Conservation (phyloP, 2,113 vertebrate genomes). For the Cervus canadensis region DNA sequence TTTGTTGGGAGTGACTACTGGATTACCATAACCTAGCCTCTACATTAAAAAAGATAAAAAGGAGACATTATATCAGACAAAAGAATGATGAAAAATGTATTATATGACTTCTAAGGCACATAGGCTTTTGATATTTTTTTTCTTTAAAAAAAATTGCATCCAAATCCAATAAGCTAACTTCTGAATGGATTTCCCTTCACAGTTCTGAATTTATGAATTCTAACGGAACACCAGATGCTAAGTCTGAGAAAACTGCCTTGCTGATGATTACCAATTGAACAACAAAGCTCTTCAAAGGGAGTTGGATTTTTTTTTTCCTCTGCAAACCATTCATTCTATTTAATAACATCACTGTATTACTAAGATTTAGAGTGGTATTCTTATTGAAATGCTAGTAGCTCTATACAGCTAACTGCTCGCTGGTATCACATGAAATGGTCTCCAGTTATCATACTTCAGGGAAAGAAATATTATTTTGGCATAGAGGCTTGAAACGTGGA, state of each 20-base stretch:
- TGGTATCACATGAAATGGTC: conserved; percentile 65
- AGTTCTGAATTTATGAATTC: conserved; percentile 67
- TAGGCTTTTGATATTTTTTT: conserved; percentile 52
- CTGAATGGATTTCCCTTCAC: conserved; percentile 66
- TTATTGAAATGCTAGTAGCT: conserved; percentile 60
- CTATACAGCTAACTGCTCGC: conserved; percentile 47
- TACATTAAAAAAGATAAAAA: conserved; percentile 28
- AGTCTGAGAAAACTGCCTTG: conserved; percentile 69
- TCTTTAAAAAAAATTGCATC: conserved; percentile 31
- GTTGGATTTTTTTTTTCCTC: conserved; percentile 59
- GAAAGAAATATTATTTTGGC: conserved; percentile 48
- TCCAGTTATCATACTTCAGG: conserved; percentile 55
- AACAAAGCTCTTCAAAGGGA: conserved; percentile 66
- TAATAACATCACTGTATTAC: conserved; percentile 48
- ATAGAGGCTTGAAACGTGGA: conserved; percentile 59
- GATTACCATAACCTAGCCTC: neutral
- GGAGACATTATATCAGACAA: neutral
- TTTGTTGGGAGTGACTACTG: conserved; percentile 4
- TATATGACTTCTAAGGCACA: conserved; percentile 18
- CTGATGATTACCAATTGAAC: conserved; percentile 72
- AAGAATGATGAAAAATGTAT: conserved; percentile 27
- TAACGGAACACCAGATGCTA: conserved; percentile 58
- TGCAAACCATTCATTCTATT: conserved; percentile 66
- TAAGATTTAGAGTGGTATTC: conserved; percentile 59
- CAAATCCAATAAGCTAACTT: conserved; percentile 60